Conservation (phyloP, 2,888 invertebrate species). For the Drosophila sordidula region DNA sequence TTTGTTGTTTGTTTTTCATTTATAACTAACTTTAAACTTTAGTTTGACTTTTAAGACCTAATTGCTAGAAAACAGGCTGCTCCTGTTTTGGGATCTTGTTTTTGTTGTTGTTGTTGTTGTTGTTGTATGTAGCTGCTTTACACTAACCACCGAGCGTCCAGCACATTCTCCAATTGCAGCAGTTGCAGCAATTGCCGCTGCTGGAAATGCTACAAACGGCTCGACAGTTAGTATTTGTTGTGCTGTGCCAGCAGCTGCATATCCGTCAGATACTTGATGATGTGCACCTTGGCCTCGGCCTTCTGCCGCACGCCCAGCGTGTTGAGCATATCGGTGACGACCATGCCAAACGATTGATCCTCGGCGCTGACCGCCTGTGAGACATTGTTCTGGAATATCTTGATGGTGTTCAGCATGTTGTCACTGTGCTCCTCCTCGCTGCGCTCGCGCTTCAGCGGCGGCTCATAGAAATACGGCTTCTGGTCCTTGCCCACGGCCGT, state of each 20-base stretch:
- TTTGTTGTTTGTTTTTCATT: conserved; percentile 21
- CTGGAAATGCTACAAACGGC: conserved; percentile 41
- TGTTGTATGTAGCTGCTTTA: conserved; percentile 52
- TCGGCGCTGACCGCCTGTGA: conserved; percentile 83
- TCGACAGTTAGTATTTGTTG: conserved; percentile 82
- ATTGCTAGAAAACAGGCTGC: conserved; percentile 44
- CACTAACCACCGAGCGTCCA: conserved; percentile 50
- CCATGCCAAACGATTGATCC: conserved; percentile 83
- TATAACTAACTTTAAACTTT: conserved; percentile 69
- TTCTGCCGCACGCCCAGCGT: conserved; percentile 82
- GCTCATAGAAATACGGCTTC: conserved; percentile 83
- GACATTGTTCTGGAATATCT: conserved; percentile 83
- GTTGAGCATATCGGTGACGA: conserved; percentile 83
- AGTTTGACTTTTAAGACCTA: conserved; percentile 78
- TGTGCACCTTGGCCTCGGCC: conserved; percentile 83
- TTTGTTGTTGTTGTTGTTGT: conserved; percentile 7
- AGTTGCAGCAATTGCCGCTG: conserved; percentile 62
- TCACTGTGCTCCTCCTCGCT: conserved; percentile 82
- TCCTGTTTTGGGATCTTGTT: conserved; percentile 32
- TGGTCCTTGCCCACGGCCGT: conserved; percentile 79
- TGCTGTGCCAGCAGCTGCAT: conserved; percentile 83
- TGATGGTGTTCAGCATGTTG: conserved; percentile 83
- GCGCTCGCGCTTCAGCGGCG: conserved; percentile 81
- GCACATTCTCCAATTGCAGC: conserved; percentile 67
- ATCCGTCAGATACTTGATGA: conserved; percentile 83